Percentiles rank a stretch among this genome's conserved stretches.
Evolutionary conservation across 2,113 vertebrate species (phyloP).

Genomic region (Rhodinocichla rosea): DNA sequence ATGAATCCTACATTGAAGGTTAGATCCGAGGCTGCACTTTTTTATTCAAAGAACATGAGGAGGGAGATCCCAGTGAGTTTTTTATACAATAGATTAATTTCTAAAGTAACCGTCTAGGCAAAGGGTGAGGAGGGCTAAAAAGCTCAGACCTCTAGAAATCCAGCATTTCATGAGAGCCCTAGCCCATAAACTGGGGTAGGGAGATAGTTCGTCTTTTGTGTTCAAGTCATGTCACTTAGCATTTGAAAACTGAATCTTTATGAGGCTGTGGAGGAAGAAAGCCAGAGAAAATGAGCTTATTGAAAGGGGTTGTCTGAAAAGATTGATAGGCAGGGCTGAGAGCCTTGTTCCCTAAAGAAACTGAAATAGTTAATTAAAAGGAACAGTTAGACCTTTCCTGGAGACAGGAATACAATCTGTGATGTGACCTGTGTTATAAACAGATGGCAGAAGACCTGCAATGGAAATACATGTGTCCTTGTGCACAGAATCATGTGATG

Average conservation of each 20-base stretch:
- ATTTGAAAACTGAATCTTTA: background rate
- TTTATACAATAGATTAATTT: background rate
- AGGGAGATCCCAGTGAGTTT: background rate
- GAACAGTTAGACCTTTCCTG: background rate
- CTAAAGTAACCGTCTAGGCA: background rate
- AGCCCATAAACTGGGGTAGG: background rate
- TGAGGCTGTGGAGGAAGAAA: background rate
- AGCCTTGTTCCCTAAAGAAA: background rate
- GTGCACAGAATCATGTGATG: background rate
- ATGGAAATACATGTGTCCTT: background rate
- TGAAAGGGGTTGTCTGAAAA: background rate
- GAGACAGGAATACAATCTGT: background rate
- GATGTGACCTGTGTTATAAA: background rate
- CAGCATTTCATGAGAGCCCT: background rate
- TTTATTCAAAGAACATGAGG: background rate
- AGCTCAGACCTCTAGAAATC: background rate
- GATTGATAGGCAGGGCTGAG: background rate
- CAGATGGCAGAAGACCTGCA: background rate
- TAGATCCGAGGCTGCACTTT: background rate
- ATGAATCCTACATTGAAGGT: background rate
- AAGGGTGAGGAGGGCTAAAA: background rate
- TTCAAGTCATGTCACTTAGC: background rate
- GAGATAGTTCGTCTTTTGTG: background rate
- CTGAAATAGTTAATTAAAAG: background rate
- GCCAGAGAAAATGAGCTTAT: background rate